Evolutionary conservation across 2,888 invertebrate species (phyloP).

Genomic region (Torymus aiolomorphi): DNA sequence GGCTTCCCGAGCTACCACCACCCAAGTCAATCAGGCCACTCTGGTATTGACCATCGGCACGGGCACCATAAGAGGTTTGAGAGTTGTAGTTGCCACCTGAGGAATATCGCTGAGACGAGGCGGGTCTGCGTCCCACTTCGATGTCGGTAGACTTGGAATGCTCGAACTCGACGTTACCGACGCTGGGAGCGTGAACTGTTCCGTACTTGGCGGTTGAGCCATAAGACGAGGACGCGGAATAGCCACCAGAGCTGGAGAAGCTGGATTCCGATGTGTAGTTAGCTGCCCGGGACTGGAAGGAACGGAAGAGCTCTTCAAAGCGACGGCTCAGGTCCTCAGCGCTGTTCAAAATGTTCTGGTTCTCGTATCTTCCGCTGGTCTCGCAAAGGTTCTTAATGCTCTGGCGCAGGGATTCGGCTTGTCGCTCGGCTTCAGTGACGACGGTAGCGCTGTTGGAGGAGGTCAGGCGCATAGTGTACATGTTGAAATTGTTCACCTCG

Average conservation of each 20-base stretch:
- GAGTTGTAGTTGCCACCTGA: conserved; percentile 24
- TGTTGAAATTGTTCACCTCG: conserved; percentile 58
- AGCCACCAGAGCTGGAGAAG: conserved; percentile 21
- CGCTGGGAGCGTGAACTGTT: conserved; percentile 28
- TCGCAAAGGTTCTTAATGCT: conserved; percentile 43
- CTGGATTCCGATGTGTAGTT: neutral
- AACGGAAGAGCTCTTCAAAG: conserved; percentile 34
- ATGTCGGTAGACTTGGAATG: conserved; percentile 46
- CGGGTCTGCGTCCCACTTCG: conserved; percentile 40
- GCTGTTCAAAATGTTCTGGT: conserved; percentile 5
- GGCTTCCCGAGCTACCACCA: neutral
- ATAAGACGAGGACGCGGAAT: conserved; percentile 41
- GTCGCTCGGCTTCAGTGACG: conserved; percentile 21
- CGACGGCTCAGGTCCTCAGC: conserved; percentile 38
- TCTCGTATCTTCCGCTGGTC: conserved; percentile 43
- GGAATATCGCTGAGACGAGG: conserved; percentile 3
- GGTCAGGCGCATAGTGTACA: conserved; percentile 46
- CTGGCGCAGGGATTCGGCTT: conserved; percentile 31
- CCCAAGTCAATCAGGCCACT: conserved; percentile 33
- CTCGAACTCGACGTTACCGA: conserved; percentile 43
- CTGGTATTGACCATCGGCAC: neutral
- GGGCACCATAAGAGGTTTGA: conserved; percentile 2
- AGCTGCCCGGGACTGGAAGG: conserved; percentile 42
- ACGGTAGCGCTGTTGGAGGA: conserved; percentile 32
- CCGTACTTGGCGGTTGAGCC: conserved; percentile 21